Conservation (phyloP, 53 echinoderm and acorn worm species). For the Echinometra lucunter region DNA sequence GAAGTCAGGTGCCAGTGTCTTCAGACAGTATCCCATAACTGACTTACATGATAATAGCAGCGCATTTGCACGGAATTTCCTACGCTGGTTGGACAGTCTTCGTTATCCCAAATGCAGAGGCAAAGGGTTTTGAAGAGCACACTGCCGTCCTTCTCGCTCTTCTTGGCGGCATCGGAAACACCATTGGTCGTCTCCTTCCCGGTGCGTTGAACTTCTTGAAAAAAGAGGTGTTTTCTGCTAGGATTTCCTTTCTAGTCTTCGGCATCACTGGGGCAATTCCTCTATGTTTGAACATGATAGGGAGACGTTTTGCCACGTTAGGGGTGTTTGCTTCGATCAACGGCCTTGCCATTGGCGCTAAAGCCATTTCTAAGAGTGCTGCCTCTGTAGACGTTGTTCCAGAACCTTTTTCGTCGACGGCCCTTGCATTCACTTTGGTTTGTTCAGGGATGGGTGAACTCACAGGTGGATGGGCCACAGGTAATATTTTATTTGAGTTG, state of each 20-base stretch:
- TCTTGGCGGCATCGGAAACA: not conserved
- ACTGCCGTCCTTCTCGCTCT: not conserved
- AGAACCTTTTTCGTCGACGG: not conserved
- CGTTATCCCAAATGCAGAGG: not conserved
- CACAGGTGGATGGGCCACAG: not conserved
- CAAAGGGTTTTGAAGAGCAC: not conserved
- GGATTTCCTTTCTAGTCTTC: not conserved
- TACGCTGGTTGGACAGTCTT: not conserved
- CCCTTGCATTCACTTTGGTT: not conserved
- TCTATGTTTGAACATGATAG: not conserved
- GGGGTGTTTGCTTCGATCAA: not conserved
- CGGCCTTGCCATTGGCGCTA: not conserved
- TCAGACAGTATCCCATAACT: not conserved
- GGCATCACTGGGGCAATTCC: not conserved
- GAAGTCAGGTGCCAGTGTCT: not conserved
- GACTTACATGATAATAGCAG: not conserved
- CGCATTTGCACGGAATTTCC: constrained; percentile 13
- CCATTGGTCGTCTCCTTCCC: not conserved
- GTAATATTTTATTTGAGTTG: not conserved
- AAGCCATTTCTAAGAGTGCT: not conserved
- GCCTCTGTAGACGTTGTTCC: not conserved
- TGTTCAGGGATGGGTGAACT: not conserved
- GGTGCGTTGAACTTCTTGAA: not conserved
- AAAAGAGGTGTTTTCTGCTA: not conserved
- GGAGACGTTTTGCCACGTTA: not conserved